These are phyloP conservation scores for Hydropsyche tenuis DNA, from an alignment of 1,140 invertebrate genomes.

Conservation along the genomic window DNA sequence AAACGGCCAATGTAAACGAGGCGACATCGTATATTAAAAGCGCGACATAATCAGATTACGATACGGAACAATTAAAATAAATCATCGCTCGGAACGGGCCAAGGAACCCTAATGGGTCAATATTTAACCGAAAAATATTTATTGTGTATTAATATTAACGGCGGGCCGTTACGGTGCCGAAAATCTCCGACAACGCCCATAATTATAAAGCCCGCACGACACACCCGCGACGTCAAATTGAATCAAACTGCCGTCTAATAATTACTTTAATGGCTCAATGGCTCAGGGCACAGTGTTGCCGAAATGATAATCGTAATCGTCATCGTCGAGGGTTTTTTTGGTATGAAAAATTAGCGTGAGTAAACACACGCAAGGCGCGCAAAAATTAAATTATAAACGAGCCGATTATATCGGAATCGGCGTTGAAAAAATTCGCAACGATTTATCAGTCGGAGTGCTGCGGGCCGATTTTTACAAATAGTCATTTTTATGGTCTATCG, in stretches of 20 bases:
- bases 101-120: background rate
- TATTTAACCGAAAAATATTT: background rate
- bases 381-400: no score
- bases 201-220: background rate
- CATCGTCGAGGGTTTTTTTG: no score
- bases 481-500: no score
- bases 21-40: constrained; percentile 4
- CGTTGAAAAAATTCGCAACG: no score
- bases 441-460: no score
- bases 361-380: no score
- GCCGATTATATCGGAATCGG: no score
- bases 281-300: background rate
- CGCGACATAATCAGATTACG: constrained; percentile 11
- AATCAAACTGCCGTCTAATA: constrained; percentile 10
- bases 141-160: no score
- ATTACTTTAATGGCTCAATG: constrained; percentile 10
- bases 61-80: constrained; percentile 16
- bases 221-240: constrained; percentile 1
- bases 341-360: no score
- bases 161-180: background rate
- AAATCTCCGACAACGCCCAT: constrained; percentile 1
- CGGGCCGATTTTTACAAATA: no score
- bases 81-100: background rate
- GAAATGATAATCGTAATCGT: background rate
- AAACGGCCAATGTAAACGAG: background rate